These are phyloP conservation scores for Germaria angustata DNA, from an alignment of 2,888 invertebrate species.

Conservation along the genomic window DNA sequence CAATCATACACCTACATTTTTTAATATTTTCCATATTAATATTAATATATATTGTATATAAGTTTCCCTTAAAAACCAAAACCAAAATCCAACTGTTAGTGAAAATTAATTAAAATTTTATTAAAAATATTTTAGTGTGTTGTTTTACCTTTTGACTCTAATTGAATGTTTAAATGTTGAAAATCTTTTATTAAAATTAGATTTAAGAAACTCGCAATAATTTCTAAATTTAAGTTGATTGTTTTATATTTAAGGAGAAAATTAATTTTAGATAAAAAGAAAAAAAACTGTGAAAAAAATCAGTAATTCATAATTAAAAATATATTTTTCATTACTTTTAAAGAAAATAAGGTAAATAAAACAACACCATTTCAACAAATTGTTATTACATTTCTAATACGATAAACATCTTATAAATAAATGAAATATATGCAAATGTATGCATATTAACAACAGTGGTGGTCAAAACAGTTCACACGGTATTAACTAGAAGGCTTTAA, in stretches of 20 bases:
- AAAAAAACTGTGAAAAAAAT: not conserved
- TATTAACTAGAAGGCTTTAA: too few species aligned
- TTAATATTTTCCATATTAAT: too few species aligned
- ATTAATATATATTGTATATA: too few species aligned
- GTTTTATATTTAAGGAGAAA: not conserved
- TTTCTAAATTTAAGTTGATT: not conserved
- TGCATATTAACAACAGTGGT: too few species aligned
- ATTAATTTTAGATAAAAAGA: not conserved
- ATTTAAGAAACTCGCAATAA: slow-evolving; percentile 1
- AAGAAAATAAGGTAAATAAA: not conserved
- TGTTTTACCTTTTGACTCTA: not conserved
- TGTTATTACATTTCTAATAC: not conserved
- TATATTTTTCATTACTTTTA: not conserved
- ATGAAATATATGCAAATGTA: not conserved
- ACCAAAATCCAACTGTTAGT: not conserved
- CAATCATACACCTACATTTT: too few species aligned
- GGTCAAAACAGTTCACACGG: not conserved
- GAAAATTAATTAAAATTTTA: not conserved
- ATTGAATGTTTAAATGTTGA: slow-evolving; percentile 26
- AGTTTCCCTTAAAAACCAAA: not conserved
- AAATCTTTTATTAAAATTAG: not conserved
- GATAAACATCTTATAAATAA: not conserved
- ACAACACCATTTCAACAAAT: not conserved
- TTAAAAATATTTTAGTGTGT: slow-evolving; percentile 17
- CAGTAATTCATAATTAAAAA: not conserved